phyloP scores from a whole-genome alignment of 37 sponge, comb jelly and placozoan species.

The Oopsacas minuta region DNA sequence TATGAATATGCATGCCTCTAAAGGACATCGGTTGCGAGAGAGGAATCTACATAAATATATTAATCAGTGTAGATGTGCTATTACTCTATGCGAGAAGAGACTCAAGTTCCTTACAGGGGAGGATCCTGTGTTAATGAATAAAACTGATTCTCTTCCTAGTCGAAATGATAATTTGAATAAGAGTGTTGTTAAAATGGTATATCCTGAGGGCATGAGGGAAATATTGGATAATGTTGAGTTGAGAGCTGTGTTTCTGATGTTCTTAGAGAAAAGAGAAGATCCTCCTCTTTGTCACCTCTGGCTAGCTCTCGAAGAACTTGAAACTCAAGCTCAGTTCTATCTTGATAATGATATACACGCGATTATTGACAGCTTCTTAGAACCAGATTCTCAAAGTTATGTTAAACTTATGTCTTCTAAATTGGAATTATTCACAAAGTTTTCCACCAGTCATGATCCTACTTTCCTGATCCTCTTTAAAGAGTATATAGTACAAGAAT shows the following conservation, averaged over 20 bases:
- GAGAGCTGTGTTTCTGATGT: neutral
- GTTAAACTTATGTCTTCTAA: neutral
- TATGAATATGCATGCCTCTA: conserved; percentile 56
- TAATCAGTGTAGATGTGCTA: conserved; percentile 42
- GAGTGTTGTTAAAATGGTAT: neutral
- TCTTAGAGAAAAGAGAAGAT: neutral
- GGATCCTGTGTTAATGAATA: conserved; percentile 8
- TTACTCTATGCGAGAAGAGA: conserved; percentile 42
- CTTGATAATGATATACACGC: conserved; percentile 6
- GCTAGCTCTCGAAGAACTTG: neutral
- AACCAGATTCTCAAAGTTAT: neutral
- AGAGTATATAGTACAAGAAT: neutral
- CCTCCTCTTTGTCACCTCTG: neutral
- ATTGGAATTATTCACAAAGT: neutral
- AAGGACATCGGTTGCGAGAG: conserved; percentile 46
- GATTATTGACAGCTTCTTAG: neutral
- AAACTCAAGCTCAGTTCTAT: neutral
- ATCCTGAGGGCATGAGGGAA: neutral
- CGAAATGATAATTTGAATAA: neutral
- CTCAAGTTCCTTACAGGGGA: conserved; percentile 49
- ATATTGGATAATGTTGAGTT: neutral
- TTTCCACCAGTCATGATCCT: neutral
- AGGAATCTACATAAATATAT: conserved; percentile 57
- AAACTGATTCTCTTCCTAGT: neutral
- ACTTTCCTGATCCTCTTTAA: neutral